Evolutionary conservation across 2,113 vertebrate species (phyloP).

Genomic region (Corynorhinus townsendii): DNA sequence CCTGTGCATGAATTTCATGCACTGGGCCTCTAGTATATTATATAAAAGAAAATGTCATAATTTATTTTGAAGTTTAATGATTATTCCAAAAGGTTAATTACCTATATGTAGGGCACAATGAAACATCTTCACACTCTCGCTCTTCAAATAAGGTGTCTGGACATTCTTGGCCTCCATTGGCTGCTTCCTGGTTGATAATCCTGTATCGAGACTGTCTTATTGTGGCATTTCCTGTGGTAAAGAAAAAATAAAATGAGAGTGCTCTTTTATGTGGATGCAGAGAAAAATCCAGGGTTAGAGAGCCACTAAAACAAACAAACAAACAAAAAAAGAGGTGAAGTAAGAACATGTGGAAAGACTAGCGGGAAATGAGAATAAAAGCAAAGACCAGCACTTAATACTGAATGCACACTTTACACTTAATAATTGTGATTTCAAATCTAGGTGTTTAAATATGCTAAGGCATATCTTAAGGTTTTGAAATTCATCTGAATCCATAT

Average conservation of each 20-base stretch:
- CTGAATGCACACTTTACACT: neutral
- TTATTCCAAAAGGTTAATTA: constrained; percentile 36
- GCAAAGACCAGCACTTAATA: neutral
- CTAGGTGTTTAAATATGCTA: neutral
- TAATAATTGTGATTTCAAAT: neutral
- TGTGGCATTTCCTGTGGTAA: constrained; percentile 85
- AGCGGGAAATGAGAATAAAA: neutral
- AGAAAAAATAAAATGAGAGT: constrained; percentile 55
- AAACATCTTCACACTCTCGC: constrained; percentile 91
- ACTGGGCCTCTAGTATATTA: too few species aligned
- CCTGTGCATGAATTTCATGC: too few species aligned
- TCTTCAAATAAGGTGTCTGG: constrained; percentile 97
- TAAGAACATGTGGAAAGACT: neutral
- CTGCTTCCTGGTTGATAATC: constrained; percentile 87
- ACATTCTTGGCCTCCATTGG: constrained; percentile 90
- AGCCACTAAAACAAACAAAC: neutral
- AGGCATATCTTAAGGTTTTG: neutral
- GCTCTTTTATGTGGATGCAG: neutral
- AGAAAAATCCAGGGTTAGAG: neutral
- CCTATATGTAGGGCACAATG: constrained; percentile 89
- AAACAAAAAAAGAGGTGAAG: neutral
- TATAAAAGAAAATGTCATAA: neutral
- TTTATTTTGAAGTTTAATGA: neutral
- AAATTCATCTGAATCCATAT: neutral
- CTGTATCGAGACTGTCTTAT: constrained; percentile 91